Evolutionary conservation across 2,888 invertebrate genomes (phyloP).

Genomic region (Drosophila neutralis): DNA sequence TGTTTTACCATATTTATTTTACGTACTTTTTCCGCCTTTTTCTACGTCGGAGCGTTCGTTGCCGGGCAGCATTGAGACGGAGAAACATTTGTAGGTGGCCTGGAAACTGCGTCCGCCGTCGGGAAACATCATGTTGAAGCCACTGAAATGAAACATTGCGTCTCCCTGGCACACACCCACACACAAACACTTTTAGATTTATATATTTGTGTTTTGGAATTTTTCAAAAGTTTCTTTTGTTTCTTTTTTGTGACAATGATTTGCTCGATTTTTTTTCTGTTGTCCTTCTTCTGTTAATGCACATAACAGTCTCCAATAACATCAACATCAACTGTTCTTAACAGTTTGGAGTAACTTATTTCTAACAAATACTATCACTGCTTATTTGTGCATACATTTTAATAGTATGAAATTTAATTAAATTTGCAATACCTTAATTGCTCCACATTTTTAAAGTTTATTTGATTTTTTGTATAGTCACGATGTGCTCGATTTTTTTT

Average conservation of each 20-base stretch:
- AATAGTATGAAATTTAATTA: not conserved
- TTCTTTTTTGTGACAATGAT: constrained; percentile 63
- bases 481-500: constrained; percentile 33
- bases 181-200: constrained; percentile 6
- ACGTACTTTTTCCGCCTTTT: constrained; percentile 97
- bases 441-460: not conserved
- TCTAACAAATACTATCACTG: not conserved
- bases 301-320: constrained; percentile 18
- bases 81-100: constrained; percentile 95
- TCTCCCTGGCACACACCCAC: not conserved
- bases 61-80: constrained; percentile 97
- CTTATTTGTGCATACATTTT: not conserved
- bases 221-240: constrained; percentile 9
- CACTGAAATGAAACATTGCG: constrained; percentile 88
- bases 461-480: constrained; percentile 39
- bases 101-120: constrained; percentile 92
- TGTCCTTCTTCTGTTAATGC: constrained; percentile 30
- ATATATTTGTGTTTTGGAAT: constrained; percentile 20
- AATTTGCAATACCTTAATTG: not conserved
- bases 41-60: constrained; percentile 97
- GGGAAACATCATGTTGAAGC: constrained; percentile 94
- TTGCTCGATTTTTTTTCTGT: constrained; percentile 37
- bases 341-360: constrained; percentile 5
- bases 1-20: not conserved
- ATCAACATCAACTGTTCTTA: constrained; percentile 3